These are phyloP conservation scores for Onychostoma macrolepis DNA, from an alignment of 2,113 vertebrate species.

Conservation along the genomic window DNA sequence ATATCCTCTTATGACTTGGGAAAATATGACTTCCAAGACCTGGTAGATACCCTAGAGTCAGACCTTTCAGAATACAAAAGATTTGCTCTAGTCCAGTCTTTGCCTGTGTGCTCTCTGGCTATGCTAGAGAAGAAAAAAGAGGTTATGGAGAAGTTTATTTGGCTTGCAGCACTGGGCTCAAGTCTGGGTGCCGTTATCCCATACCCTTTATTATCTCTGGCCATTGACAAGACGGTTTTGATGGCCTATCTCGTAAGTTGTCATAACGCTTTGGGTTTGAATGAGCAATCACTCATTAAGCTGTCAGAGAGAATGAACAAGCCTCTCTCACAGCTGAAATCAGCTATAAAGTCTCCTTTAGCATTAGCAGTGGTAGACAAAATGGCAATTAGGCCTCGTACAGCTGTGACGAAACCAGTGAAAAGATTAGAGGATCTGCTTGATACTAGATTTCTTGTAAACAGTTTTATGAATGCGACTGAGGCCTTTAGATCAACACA, in stretches of 20 bases:
- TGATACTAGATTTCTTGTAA: not conserved
- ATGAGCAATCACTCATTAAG: not conserved
- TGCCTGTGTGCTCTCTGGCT: slow-evolving; percentile 39
- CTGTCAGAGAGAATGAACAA: slow-evolving; percentile 8
- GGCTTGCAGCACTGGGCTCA: not conserved
- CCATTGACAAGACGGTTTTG: not conserved
- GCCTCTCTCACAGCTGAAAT: slow-evolving; percentile 7
- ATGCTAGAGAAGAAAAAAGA: slow-evolving; percentile 40
- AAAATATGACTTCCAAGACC: slow-evolving; percentile 56
- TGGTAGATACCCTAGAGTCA: slow-evolving; percentile 43
- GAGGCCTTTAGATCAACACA: not conserved
- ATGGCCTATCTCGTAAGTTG: not conserved
- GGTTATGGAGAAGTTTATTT: not conserved
- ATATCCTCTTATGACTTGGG: slow-evolving; percentile 51
- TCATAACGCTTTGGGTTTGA: not conserved
- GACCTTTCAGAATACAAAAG: slow-evolving; percentile 55
- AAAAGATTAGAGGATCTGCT: not conserved
- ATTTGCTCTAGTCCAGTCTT: slow-evolving; percentile 44
- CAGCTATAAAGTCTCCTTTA: slow-evolving; percentile 4
- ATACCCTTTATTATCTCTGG: not conserved
- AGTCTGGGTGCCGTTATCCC: not conserved
- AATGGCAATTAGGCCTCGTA: not conserved
- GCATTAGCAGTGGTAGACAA: not conserved
- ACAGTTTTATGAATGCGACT: not conserved
- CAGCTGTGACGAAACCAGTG: not conserved